Base-by-base conservation (phyloP, 2,113 vertebrate species). In the Gymnorhina tibicen region DNA sequence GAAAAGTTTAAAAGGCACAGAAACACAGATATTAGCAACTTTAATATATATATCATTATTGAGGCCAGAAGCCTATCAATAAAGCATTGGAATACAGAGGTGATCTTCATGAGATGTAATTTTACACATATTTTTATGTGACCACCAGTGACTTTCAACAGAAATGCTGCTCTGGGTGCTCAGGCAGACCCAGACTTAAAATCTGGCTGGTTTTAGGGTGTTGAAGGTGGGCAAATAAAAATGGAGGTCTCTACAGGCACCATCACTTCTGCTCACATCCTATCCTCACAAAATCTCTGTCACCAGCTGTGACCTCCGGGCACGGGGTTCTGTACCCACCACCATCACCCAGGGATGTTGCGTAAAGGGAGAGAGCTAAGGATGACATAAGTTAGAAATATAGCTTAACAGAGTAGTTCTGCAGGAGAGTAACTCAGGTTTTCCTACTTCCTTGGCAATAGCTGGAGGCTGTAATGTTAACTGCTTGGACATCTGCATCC, bases 401-500 rank as follows among this genome's bases (percentile, higher is more conserved):
- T 1, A 85, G 78, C 52, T 89, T 89, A 84, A 81, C 72, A 62
- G 94, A 97, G 69, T 81, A 72, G 13, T 93, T 97, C 79, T 91
- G 75, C 97, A 90, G 93, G 28, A 95, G 80, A 94, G 37, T 82
- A 96, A 52, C 86, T 97, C 95, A 96, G 92, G 91, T 97, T 97
- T 97, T 97, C 95, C 96, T 94, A 76, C 92, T 97, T 96, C 75
- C 90, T 92, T 97, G 96, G 97, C 95, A 96, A 30, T 47, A 70
- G 73, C 66, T 88, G 66, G 82, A 62, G 89, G 78, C 90, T 92
- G 67, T 55, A 90, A 92, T 22, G 81, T 96, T 97, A 97, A 97
- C 95, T 97, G 60, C 93, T 96, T 96, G 95, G 91, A 97, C 96
- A 97, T 96, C 95, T 97, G 97, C 84, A 95, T 93, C 84, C 93